Conservation (phyloP, 2,888 invertebrate species). For the Meiosimyza platycephala region DNA sequence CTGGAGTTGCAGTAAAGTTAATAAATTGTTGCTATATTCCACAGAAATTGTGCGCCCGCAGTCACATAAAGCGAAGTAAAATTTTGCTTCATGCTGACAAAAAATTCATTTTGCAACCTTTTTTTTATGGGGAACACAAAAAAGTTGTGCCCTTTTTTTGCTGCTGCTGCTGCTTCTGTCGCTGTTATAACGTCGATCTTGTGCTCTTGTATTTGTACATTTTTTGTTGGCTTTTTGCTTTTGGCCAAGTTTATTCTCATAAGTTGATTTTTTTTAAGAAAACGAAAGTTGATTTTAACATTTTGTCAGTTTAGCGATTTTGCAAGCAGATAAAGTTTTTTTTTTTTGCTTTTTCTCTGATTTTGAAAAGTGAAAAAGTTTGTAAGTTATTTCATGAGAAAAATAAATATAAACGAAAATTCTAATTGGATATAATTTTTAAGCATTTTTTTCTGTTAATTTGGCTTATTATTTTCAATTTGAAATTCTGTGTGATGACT, state of each 20-base stretch:
- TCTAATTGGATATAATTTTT: not conserved
- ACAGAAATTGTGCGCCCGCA: not conserved
- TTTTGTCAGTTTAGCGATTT: not conserved
- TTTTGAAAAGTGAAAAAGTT: not conserved
- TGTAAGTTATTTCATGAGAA: not conserved
- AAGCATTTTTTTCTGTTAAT: not conserved
- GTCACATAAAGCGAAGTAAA: not conserved
- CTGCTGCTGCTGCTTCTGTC: no score
- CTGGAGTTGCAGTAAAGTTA: not conserved
- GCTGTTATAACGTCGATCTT: no score
- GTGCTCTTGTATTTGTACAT: no score
- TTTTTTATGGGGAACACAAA: no score
- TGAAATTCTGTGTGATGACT: not conserved
- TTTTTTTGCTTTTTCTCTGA: not conserved
- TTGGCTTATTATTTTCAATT: not conserved
- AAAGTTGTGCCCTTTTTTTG: no score
- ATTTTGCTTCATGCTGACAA: no score
- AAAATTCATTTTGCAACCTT: no score
- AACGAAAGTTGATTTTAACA: slow-evolving; percentile 13
- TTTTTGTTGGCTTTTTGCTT: no score
- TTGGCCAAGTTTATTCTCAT: no score
- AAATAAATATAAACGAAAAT: slow-evolving; percentile 4
- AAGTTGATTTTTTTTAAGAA: not conserved
- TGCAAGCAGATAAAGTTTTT: not conserved
- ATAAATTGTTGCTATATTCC: not conserved